Evolutionary conservation across 2,888 invertebrate genomes (phyloP), one percentile per base, ranked within the genome.

Genomic region (Adelphocoris suturalis): DNA sequence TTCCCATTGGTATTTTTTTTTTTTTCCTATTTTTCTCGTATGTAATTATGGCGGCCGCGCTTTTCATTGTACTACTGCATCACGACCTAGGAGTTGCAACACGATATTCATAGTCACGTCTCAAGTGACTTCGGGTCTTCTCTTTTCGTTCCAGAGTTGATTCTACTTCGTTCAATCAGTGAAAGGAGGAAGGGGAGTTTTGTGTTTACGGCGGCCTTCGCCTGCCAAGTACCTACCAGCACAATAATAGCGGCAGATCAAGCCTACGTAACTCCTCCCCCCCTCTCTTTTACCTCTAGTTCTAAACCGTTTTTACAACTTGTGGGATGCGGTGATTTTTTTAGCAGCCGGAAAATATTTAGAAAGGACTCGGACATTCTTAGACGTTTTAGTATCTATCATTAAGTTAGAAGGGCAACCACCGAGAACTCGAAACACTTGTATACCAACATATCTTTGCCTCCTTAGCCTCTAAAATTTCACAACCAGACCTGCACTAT

Each of bases 171-270:
- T 23, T 23, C 68, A 23, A 23, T 23, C 23, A 68, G 68, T 68
- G 68, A 68, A 68, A 68, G 27, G 68, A 68, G 68, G 68, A 68
- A 68, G 68, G 68, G 12, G 7, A 13, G 19, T 68, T 68, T 68
- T 23, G 23, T 23, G 68, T 23, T 19, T 68, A n/a, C 68, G 23
- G 23, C 68, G 68, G 9, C 68, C 68, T 68, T 68, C 68, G 68
- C 12, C 68, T 68, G 68, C 4, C 68, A 68, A 68, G 68, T 68
- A 27, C 68, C 23, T 12, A 13, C 23, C 68, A 68, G 68, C 12
- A 68, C 68, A 68, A 68, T 68, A 23, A 68, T 68, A 19, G 68
- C 68, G 27, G 23, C 12, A 5, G 23, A 68, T 68, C 23, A 11
- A 68, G 68, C 27, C 9, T 19, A 68, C n/a, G 23, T 68, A 23